These are phyloP conservation scores for Drosophila obscura DNA, from an alignment of 1,140 invertebrate genomes.

Conservation along the genomic window DNA sequence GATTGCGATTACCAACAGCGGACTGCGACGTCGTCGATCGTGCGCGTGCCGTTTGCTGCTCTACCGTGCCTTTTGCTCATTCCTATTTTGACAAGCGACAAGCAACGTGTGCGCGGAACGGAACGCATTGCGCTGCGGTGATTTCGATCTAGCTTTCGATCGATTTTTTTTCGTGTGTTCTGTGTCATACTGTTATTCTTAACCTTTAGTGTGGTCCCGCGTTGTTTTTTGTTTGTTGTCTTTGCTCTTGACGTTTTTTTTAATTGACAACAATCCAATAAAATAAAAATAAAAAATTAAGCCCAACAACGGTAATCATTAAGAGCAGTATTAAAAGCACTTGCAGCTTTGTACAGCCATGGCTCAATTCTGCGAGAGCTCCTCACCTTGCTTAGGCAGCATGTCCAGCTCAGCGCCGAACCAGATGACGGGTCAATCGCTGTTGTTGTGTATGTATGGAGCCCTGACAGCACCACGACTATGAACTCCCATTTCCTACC, in stretches of 20 bases:
- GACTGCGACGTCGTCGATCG: slow-evolving; percentile 50
- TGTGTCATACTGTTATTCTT: too few relatives aligned
- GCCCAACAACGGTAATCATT: slow-evolving; percentile 16
- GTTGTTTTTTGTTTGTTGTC: slow-evolving; percentile 11
- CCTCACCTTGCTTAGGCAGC: slow-evolving; percentile 18
- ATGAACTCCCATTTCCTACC: neutral
- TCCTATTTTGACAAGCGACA: slow-evolving; percentile 69
- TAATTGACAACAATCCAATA: neutral
- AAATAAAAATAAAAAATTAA: neutral
- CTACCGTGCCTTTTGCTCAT: slow-evolving; percentile 66
- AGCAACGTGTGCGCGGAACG: slow-evolving; percentile 57
- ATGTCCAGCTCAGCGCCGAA: neutral
- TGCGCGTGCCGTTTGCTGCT: slow-evolving; percentile 60
- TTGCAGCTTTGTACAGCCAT: slow-evolving; percentile 22
- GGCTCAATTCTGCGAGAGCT: slow-evolving; percentile 63
- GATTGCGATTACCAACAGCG: slow-evolving; percentile 21
- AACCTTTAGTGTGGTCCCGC: too few relatives aligned
- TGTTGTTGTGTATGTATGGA: slow-evolving; percentile 15
- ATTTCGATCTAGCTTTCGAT: slow-evolving; percentile 53
- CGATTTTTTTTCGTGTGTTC: slow-evolving; percentile 26
- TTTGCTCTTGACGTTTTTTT: slow-evolving; percentile 9
- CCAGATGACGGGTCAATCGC: slow-evolving; percentile 2
- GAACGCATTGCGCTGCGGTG: slow-evolving; percentile 52
- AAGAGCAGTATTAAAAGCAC: neutral
- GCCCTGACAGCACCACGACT: neutral